Evolutionary conservation across 2,888 invertebrate species (phyloP).

Genomic region (Drosophila paracracens): DNA sequence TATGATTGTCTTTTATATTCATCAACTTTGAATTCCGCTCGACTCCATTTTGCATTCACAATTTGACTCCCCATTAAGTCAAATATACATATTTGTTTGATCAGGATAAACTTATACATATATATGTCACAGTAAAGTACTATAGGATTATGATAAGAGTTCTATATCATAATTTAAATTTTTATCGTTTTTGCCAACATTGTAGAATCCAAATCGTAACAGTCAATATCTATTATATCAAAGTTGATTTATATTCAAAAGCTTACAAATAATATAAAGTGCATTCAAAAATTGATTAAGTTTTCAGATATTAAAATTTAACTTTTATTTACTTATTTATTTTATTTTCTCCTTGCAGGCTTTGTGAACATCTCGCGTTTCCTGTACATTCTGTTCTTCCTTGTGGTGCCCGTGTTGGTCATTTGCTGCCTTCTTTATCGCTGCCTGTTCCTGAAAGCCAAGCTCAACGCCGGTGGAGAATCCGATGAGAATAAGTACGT

Average conservation of each 20-base stretch:
- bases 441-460: slow-evolving; percentile 90
- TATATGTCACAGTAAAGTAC: neutral
- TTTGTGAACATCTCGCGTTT: slow-evolving; percentile 89
- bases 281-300: neutral
- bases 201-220: neutral
- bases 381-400: slow-evolving; percentile 94
- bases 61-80: neutral
- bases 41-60: neutral
- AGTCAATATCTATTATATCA: neutral
- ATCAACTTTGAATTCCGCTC: neutral
- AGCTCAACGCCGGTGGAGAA: slow-evolving; percentile 85
- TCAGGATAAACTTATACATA: neutral
- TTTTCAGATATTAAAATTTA: neutral
- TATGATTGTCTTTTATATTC: neutral
- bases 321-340: neutral
- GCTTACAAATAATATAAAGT: neutral
- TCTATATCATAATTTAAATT: neutral
- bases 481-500: slow-evolving; percentile 85
- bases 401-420: slow-evolving; percentile 91
- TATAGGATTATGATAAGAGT: neutral
- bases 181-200: neutral
- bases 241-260: neutral
- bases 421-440: slow-evolving; percentile 91
- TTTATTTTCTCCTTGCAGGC: slow-evolving; percentile 86
- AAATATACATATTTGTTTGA: neutral